Percentiles rank a stretch among this genome's conserved stretches.
Conservation (phyloP, 1,140 invertebrate species). For the Atopsyche davidsoni region DNA sequence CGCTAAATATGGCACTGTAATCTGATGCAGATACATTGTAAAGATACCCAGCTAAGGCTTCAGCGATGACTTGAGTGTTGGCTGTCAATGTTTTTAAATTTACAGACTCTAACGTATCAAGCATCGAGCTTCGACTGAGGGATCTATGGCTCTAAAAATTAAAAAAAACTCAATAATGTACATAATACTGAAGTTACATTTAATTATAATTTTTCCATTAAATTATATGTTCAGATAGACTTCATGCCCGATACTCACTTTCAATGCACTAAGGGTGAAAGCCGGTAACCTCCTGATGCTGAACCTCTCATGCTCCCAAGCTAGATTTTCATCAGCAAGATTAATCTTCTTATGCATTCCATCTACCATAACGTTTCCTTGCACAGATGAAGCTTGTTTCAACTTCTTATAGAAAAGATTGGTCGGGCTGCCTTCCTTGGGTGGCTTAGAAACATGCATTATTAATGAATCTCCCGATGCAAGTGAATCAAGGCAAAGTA, state of each 20-base stretch:
- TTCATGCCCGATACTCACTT: conserved; percentile 32
- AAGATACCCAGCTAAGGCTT: conserved; percentile 77
- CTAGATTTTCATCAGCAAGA: conserved; percentile 84
- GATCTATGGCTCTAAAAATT: conserved; percentile 26
- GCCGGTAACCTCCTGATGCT: conserved; percentile 87
- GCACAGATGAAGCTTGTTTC: conserved; percentile 50
- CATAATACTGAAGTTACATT: background rate
- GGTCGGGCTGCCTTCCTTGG: conserved; percentile 75
- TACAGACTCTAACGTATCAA: conserved; percentile 51
- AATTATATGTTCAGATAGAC: background rate
- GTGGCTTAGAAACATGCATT: conserved; percentile 95
- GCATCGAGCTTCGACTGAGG: conserved; percentile 19
- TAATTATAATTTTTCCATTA: background rate
- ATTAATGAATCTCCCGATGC: conserved; percentile 62
- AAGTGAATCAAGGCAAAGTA: conserved; percentile 87
- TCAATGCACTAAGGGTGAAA: conserved; percentile 81
- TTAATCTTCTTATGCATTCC: conserved; percentile 96
- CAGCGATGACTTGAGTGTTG: conserved; percentile 74
- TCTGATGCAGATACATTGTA: conserved; percentile 71
- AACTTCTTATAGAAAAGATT: conserved; percentile 66
- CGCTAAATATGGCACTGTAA: conserved; percentile 54
- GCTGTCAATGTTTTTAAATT: conserved; percentile 56
- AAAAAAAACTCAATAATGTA: background rate
- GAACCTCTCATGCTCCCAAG: conserved; percentile 97
- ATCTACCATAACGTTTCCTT: conserved; percentile 56